Evolutionary conservation across 2,113 vertebrate species (phyloP), one percentile per base, ranked within the genome.

Genomic region (Harpagus bidentatus): DNA sequence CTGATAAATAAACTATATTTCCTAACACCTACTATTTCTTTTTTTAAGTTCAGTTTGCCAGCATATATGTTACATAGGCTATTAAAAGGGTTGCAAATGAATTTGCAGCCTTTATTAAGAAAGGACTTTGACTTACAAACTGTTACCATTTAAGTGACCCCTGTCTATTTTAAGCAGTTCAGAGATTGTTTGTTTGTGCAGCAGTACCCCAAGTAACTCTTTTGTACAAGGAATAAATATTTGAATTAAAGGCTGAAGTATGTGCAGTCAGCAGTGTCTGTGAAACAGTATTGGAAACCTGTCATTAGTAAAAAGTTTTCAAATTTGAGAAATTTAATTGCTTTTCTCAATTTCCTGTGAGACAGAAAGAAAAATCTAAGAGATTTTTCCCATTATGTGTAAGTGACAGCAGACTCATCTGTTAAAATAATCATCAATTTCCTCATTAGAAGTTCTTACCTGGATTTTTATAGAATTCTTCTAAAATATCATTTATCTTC

Each of bases 301-400:
- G 72, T 89, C 71, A 59, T 86, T 90, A 62, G 36, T 43, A 88
- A 84, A 86, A 74, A 85, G 45, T 93, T 94, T 96, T 93, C 56
- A 90, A 86, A 82, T 82, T 74, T 95, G 88, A 96, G 63, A 58
- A 89, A 88, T 91, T 91, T 91, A 92, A 88, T 92, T 88, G 38
- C 56, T 81, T 96, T 97, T 71, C 72, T 76, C 43, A 91, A 93
- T 97, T 98, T 97, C 86, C 95, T 90, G 42, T 76, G 81, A 93
- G 42, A 86, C 48, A 71, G 92, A 90, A 74, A 93, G 79, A 82
- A 90, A 91, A 86, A 88, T 58, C 31, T 62, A 47, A 70, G 62
- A 81, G 32, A 74, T 88, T 91, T 96, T 95, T 47, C 52, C 55
- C 23, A 56, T 96, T 94, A 93, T 42, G 18, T 73, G 16, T 47